Conservation (phyloP, 2,888 invertebrate species). For the Erpobdella octoculata region DNA sequence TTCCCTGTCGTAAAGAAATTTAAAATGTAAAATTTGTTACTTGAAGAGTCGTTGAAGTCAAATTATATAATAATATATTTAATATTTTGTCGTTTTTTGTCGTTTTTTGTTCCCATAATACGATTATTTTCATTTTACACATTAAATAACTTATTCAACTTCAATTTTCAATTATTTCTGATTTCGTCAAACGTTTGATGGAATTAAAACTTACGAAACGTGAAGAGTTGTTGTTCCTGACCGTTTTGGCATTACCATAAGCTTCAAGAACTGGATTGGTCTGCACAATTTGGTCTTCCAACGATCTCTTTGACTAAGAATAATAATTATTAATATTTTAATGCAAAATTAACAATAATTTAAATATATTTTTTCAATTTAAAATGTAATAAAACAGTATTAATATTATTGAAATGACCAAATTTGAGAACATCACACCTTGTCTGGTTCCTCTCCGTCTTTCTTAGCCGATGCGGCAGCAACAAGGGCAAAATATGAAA, state of each 20-base stretch:
- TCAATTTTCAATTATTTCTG: not conserved
- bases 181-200: not conserved
- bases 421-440: no score
- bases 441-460: not conserved
- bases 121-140: not conserved
- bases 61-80: not conserved
- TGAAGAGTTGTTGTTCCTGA: conserved; percentile 97
- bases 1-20: conserved; percentile 65
- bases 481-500: conserved; percentile 77
- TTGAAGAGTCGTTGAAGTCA: not conserved
- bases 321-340: not conserved
- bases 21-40: not conserved
- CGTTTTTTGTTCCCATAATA: not conserved
- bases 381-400: not conserved
- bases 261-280: conserved; percentile 65
- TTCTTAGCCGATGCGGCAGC: conserved; percentile 31
- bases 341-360: not conserved
- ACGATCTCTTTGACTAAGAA: conserved; percentile 42
- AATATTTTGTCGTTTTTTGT: not conserved
- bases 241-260: conserved; percentile 48
- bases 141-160: not conserved
- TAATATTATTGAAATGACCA: not conserved
- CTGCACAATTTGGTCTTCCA: conserved; percentile 99
- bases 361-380: not conserved
- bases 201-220: conserved; percentile 75